Conservation (phyloP, 1,140 invertebrate species). For the Linepithema humile region DNA sequence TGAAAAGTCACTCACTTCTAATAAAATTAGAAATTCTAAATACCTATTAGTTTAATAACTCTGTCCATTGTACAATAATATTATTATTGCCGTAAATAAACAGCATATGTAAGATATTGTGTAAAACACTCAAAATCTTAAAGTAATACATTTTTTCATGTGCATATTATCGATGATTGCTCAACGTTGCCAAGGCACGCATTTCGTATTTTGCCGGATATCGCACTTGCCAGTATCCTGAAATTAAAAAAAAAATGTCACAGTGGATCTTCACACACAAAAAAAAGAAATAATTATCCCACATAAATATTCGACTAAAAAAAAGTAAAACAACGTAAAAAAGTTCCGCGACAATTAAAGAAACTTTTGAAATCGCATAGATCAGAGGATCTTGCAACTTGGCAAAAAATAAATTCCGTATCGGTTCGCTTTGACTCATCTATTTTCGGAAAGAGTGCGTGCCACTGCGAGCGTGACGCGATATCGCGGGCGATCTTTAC, state of each 20-base stretch:
- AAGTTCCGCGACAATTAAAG: neutral
- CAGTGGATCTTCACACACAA: neutral
- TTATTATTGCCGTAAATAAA: no score
- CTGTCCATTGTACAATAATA: no score
- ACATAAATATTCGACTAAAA: neutral
- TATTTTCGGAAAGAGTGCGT: neutral
- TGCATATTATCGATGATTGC: no score
- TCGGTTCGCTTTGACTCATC: no score
- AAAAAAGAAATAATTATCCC: neutral
- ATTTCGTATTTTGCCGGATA: constrained; percentile 26
- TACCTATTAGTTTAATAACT: no score
- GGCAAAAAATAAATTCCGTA: neutral
- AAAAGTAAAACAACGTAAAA: constrained; percentile 14
- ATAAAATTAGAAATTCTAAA: no score
- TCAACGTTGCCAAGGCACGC: constrained; percentile 43
- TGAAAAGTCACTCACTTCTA: no score
- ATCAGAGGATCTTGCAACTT: neutral
- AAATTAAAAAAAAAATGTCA: constrained; percentile 26
- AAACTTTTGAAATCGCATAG: neutral
- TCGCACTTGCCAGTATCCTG: constrained; percentile 52
- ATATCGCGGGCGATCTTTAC: constrained; percentile 5
- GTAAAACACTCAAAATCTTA: no score
- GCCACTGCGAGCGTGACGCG: neutral
- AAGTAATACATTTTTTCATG: no score
- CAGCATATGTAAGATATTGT: no score